Evolutionary conservation across 2,888 invertebrate genomes (phyloP).

Genomic region (Ormyrus labotus): DNA sequence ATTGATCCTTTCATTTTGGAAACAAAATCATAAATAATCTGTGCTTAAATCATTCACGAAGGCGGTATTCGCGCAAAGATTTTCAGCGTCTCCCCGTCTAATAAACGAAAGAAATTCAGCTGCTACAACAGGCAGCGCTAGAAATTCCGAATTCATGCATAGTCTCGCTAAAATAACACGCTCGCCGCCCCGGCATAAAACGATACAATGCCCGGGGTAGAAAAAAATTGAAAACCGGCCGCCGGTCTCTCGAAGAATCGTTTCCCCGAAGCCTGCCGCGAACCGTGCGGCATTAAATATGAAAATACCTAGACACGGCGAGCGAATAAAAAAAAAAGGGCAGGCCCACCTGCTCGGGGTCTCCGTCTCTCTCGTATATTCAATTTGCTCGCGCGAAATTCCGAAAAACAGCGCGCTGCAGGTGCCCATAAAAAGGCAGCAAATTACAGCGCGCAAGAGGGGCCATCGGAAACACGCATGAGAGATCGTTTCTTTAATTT

Average conservation of each 20-base stretch:
- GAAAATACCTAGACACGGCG: conserved; percentile 1
- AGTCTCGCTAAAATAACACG: too few species aligned
- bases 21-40: too few species aligned
- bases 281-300: not conserved
- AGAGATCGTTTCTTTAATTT: conserved; percentile 53
- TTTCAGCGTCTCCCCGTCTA: too few species aligned
- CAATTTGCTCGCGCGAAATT: conserved; percentile 33
- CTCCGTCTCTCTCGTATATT: not conserved
- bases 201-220: too few species aligned
- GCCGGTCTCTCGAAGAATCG: not conserved
- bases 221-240: too few species aligned
- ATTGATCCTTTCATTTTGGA: too few species aligned
- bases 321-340: not conserved
- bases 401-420: conserved; percentile 5
- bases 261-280: conserved; percentile 25
- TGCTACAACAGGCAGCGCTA: too few species aligned
- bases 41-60: too few species aligned
- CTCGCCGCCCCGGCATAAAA: too few species aligned
- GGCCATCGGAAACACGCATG: conserved; percentile 48
- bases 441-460: conserved; percentile 34
- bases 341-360: conserved; percentile 21
- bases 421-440: conserved; percentile 25
- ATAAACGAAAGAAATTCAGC: too few species aligned
- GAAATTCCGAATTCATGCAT: too few species aligned
- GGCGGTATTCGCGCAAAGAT: too few species aligned